phyloP scores from a whole-genome alignment of 1,140 invertebrate genomes.

The Drosophila dunni region DNA sequence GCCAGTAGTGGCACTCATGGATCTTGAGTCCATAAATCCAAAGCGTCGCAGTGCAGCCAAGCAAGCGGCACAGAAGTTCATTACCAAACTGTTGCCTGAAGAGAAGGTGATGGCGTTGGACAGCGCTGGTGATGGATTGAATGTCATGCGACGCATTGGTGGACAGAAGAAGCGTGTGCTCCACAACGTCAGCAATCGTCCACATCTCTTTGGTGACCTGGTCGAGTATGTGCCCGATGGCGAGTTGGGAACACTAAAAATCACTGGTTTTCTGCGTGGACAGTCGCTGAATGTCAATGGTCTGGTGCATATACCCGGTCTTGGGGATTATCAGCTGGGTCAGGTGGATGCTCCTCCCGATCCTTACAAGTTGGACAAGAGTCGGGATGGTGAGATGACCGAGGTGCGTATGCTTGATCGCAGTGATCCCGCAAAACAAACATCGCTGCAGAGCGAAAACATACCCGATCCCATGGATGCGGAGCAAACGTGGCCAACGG shows the following conservation, averaged over 20 bases:
- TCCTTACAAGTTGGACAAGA: constrained; percentile 89
- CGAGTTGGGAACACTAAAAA: constrained; percentile 89
- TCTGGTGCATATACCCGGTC: constrained; percentile 94
- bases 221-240: constrained; percentile 88
- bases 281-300: constrained; percentile 93
- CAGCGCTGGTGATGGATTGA: constrained; percentile 90
- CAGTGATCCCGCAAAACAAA: constrained; percentile 90
- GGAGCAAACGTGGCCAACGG: constrained; percentile 98
- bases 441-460: constrained; percentile 92
- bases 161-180: constrained; percentile 91
- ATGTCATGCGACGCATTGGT: constrained; percentile 91
- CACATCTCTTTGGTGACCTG: constrained; percentile 93
- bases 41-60: constrained; percentile 91
- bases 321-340: constrained; percentile 96
- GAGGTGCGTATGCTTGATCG: constrained; percentile 86
- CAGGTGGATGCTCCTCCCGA: constrained; percentile 91
- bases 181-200: constrained; percentile 90
- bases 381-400: constrained; percentile 74
- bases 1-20: constrained; percentile 90
- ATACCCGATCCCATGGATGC: constrained; percentile 95
- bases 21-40: constrained; percentile 89
- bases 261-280: constrained; percentile 94
- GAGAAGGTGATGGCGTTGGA: constrained; percentile 93
- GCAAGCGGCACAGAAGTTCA: constrained; percentile 89
- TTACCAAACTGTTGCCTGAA: constrained; percentile 92